These are phyloP conservation scores for Mungos mungo DNA, from an alignment of 2,113 vertebrate genomes.

Conservation along the genomic window DNA sequence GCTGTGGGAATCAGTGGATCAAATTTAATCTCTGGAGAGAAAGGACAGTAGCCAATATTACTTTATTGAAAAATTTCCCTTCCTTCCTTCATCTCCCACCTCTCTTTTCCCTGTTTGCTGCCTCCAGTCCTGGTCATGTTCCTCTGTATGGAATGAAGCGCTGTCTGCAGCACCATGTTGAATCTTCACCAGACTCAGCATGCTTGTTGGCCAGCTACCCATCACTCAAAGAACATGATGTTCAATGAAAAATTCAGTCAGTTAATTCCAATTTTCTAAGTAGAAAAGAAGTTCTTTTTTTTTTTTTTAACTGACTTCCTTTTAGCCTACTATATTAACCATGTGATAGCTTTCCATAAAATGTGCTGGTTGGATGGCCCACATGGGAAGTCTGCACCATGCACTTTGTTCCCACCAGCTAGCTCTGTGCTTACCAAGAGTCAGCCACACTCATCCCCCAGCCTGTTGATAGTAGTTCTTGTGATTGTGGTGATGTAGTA, in stretches of 20 bases:
- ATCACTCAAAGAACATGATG: not conserved
- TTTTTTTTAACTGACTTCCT: not conserved
- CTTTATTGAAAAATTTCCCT: not conserved
- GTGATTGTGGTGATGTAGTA: not conserved
- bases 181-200: too few species aligned
- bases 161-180: accelerated
- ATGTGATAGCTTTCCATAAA: not conserved
- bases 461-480: not conserved
- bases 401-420: not conserved
- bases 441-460: not conserved
- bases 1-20: not conserved
- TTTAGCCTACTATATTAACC: not conserved
- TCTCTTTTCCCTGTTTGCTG: not conserved
- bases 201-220: not conserved
- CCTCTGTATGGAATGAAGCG: accelerated
- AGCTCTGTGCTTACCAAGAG: not conserved
- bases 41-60: not conserved
- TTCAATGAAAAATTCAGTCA: not conserved
- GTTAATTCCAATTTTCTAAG: not conserved
- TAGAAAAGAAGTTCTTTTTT: not conserved
- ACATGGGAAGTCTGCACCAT: not conserved
- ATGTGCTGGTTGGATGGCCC: accelerated
- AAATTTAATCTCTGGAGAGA: not conserved
- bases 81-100: not conserved
- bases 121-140: not conserved